Evolutionary conservation across 1,140 invertebrate genomes (phyloP).

Genomic region (Brachystomella parvula): DNA sequence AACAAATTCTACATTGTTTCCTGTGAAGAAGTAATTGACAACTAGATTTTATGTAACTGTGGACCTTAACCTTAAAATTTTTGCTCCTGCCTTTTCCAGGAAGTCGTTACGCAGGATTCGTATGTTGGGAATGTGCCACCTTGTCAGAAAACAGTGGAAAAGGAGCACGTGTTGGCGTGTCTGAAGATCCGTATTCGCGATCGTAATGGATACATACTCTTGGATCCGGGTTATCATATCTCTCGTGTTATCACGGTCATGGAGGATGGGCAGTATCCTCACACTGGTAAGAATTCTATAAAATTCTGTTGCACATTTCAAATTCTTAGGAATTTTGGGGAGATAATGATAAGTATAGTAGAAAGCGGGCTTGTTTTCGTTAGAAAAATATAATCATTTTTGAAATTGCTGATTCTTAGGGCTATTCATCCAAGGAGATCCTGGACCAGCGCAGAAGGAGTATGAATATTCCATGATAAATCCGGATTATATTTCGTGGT

Average conservation of each 20-base stretch:
- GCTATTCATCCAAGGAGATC: constrained; percentile 73
- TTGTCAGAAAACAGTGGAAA: constrained; percentile 50
- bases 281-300: constrained; percentile 55
- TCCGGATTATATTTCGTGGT: constrained; percentile 72
- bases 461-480: constrained; percentile 65
- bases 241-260: constrained; percentile 75
- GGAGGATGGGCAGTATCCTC: constrained; percentile 71
- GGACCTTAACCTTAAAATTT: constrained; percentile 4
- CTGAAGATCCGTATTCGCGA: constrained; percentile 59
- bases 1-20: constrained; percentile 62
- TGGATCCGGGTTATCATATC: constrained; percentile 86
- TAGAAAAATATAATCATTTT: no score
- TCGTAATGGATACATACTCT: constrained; percentile 63
- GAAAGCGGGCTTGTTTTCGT: no score
- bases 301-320: no score
- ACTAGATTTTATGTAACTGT: background rate
- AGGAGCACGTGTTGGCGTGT: constrained; percentile 80
- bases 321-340: no score
- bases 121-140: constrained; percentile 40
- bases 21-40: constrained; percentile 65
- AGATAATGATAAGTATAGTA: no score
- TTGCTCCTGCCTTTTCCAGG: constrained; percentile 24
- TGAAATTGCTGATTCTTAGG: no score
- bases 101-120: constrained; percentile 44
- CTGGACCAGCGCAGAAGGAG: constrained; percentile 62